phyloP scores from a whole-genome alignment of 1,140 invertebrate genomes.

The Drosophila bocqueti region DNA sequence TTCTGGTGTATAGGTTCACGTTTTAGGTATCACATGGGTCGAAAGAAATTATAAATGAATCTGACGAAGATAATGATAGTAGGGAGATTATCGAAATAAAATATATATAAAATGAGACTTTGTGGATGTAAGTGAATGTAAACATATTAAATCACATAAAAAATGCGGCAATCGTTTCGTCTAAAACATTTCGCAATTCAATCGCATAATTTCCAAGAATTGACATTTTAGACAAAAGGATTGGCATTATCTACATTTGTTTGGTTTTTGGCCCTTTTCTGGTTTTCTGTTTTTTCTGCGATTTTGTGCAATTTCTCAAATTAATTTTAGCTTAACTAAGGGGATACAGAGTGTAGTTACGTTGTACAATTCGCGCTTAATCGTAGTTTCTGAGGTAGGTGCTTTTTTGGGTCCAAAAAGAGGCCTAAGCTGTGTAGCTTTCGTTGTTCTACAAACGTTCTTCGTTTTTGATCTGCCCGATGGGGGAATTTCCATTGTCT shows the following conservation, averaged over 20 bases:
- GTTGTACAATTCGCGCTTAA: constrained; percentile 62
- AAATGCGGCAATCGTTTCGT: constrained; percentile 84
- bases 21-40: constrained; percentile 70
- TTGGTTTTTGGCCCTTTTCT: constrained; percentile 44
- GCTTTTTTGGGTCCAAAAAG: constrained; percentile 36
- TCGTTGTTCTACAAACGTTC: constrained; percentile 6
- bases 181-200: constrained; percentile 72
- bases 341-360: constrained; percentile 85
- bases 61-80: constrained; percentile 52
- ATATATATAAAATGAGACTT: constrained; percentile 36
- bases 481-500: constrained; percentile 45
- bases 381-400: constrained; percentile 32
- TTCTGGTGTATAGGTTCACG: constrained; percentile 33
- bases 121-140: constrained; percentile 26
- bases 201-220: constrained; percentile 66
- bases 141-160: constrained; percentile 68
- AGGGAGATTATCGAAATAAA: constrained; percentile 51
- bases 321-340: constrained; percentile 78
- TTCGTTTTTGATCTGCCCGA: constrained; percentile 30
- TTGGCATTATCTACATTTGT: constrained; percentile 83
- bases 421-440: constrained; percentile 34
- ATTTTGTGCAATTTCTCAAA: constrained; percentile 43
- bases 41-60: constrained; percentile 56
- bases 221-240: constrained; percentile 84
- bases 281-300: constrained; percentile 17